Evolutionary conservation across 1,140 invertebrate genomes (phyloP), one percentile per base, ranked within the genome.

Genomic region (Neodiprion pinetum): DNA sequence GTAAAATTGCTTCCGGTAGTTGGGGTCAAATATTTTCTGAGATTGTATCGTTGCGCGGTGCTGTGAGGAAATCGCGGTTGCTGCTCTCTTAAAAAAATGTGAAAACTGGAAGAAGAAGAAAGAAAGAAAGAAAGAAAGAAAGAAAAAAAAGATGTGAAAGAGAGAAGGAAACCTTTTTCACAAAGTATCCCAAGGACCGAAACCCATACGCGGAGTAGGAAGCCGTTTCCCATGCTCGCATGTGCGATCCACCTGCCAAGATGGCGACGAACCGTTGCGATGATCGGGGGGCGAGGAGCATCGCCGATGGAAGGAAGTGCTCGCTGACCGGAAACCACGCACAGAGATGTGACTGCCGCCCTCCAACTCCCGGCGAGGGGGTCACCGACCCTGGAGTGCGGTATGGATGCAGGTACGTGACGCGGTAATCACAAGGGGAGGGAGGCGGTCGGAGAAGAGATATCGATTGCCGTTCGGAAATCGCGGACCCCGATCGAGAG

Each of bases 291-390:
- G 9, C 11, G 53, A 40, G 48, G 21, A 65, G 81, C 81, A 85
- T 85, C 85, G 84, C 79, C 80, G 81, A 86, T 83, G 82, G 81
- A 78, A 85, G 85, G 85, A 86, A 85, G 82, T 80, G 80, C 80
- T 80, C 81, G 76, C 83, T 80, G 83, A 77, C 83, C 85, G 85
- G 85, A 86, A 86, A 77, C 85, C 85, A 86, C 85, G 85, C 85
- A 82, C 85, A 75, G 82, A 85, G 85, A 85, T 86, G 85, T 86
- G 85, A 86, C 83, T 80, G 73, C 76, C 77, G 49, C 73, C 77
- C 76, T 71, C 28, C 68, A 23, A 71, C 73, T 67, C 72, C 11
- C 81, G 66, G 74, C 74, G 53, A 74, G 72, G 72, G 75, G 79
- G 81, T 82, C 81, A 81, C 76, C 77, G 80, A 81, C 77, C 80